A percentile compares a stretch with the other conserved stretches of the same genome.
These are phyloP conservation scores for Parazoanthus swiftii DNA, from an alignment of 92 coral and sea anemone genomes.

Conservation along the genomic window DNA sequence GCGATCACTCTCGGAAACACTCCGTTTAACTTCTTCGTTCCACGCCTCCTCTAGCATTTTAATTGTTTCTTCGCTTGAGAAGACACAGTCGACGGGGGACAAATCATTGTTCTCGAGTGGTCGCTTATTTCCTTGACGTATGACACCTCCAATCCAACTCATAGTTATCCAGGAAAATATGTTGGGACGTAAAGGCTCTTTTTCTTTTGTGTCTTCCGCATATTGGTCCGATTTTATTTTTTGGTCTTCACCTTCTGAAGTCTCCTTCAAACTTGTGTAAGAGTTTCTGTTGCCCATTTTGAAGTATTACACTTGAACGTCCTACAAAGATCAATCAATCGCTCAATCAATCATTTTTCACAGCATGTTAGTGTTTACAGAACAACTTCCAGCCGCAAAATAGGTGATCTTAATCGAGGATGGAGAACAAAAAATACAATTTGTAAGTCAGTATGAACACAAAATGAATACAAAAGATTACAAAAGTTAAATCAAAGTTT, in stretches of 20 bases:
- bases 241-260: neutral
- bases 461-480: no score
- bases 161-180: neutral
- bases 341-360: no score
- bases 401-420: no score
- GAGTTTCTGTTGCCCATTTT: neutral
- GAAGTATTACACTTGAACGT: neutral
- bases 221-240: neutral
- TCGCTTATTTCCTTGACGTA: constrained; percentile 10
- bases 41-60: neutral
- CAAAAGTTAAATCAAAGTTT: no score
- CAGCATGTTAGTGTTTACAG: no score
- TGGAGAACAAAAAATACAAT: no score
- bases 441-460: no score
- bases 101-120: neutral
- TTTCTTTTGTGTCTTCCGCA: neutral
- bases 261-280: neutral
- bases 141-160: neutral
- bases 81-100: neutral
- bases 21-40: neutral
- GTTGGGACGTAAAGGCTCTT: neutral
- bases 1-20: neutral
- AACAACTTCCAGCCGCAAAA: no score
- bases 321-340: neutral
- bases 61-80: neutral